These are phyloP conservation scores for Odontamblyopus rebecca DNA, from an alignment of 2,797 vertebrate species.

Conservation along the genomic window DNA sequence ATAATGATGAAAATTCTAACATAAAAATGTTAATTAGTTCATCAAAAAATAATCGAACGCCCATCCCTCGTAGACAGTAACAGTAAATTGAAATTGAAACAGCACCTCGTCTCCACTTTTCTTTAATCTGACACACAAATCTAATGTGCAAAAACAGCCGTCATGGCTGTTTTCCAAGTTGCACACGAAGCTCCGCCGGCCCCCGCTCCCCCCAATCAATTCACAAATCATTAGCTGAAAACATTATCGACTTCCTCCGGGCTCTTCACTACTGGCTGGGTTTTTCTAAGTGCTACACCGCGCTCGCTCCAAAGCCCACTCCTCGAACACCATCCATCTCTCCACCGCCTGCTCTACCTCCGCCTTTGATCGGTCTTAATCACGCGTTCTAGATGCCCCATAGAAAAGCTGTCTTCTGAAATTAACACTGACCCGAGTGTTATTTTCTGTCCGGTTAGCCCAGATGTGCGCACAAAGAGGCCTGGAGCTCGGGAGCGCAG, in stretches of 20 bases:
- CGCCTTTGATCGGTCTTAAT: slow-evolving; percentile 63
- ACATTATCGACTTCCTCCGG: slow-evolving; percentile 33
- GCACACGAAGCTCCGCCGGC: slow-evolving; percentile 28
- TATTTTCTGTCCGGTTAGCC: slow-evolving; percentile 68
- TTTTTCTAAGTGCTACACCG: slow-evolving; percentile 24
- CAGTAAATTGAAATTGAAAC: not conserved
- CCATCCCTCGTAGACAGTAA: no score
- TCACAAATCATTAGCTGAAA: slow-evolving; percentile 38
- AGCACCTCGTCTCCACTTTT: not conserved
- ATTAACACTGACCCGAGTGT: slow-evolving; percentile 56
- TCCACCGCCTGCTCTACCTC: slow-evolving; percentile 35
- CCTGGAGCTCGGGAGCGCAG: slow-evolving; percentile 64
- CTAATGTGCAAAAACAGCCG: slow-evolving; percentile 22
- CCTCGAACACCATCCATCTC: slow-evolving; percentile 46
- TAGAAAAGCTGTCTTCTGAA: slow-evolving; percentile 56
- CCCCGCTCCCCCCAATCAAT: slow-evolving; percentile 28
- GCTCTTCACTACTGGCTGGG: slow-evolving; percentile 22
- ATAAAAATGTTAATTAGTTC: no score
- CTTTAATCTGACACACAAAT: not conserved
- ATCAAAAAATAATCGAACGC: no score
- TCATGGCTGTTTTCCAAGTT: slow-evolving; percentile 33
- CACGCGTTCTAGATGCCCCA: slow-evolving; percentile 44
- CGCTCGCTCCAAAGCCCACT: slow-evolving; percentile 27
- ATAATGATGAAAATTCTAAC: no score
- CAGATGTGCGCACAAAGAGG: slow-evolving; percentile 75